phyloP scores from a whole-genome alignment of 1,140 invertebrate genomes.

The Heliconius himera region DNA sequence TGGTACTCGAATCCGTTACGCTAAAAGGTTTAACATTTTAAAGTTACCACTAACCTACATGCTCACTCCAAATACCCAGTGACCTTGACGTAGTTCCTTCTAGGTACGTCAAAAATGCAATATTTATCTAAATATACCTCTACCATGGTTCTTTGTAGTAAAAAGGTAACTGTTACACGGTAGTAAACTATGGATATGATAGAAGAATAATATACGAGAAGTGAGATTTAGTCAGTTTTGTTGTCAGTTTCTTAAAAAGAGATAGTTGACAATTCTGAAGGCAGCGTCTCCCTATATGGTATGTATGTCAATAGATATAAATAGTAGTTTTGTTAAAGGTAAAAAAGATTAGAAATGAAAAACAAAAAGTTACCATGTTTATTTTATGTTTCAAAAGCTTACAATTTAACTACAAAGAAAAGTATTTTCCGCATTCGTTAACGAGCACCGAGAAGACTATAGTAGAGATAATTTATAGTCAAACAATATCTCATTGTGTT shows the following conservation, averaged over 20 bases:
- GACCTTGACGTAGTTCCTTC: slow-evolving; percentile 28
- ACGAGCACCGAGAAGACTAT: background rate
- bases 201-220: background rate
- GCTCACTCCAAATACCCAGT: slow-evolving; percentile 27
- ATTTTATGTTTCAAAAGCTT: background rate
- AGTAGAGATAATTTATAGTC: slow-evolving; percentile 15
- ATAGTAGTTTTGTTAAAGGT: no score
- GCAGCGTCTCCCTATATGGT: background rate
- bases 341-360: no score
- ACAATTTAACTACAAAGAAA: background rate
- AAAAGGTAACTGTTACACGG: background rate
- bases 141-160: background rate
- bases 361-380: no score
- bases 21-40: slow-evolving; percentile 30
- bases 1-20: slow-evolving; percentile 18
- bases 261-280: no score
- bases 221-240: background rate
- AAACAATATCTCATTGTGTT: slow-evolving; percentile 63
- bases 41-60: slow-evolving; percentile 32
- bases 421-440: slow-evolving; percentile 4
- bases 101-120: slow-evolving; percentile 31
- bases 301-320: background rate
- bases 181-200: background rate
- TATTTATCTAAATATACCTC: slow-evolving; percentile 36
- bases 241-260: no score